A percentile compares a stretch with the other conserved stretches of the same genome.
Conservation (phyloP, 2,113 vertebrate species). For the Nematolebias whitei region DNA sequence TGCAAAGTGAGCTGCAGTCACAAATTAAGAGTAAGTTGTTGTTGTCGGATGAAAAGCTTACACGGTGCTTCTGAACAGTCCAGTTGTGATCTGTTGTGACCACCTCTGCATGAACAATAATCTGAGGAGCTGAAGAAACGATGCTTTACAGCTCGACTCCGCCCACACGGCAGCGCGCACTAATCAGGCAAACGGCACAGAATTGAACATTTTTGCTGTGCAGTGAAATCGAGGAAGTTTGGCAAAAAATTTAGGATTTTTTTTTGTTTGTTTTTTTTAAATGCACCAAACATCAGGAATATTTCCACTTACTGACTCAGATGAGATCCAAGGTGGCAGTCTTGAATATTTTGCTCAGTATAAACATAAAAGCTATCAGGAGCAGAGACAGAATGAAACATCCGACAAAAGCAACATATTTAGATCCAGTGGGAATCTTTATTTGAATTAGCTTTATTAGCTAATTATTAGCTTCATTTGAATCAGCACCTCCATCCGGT, state of each 20-base stretch:
- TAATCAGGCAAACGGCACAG: neutral
- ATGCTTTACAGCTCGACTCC: neutral
- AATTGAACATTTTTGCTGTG: neutral
- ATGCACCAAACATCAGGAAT: neutral
- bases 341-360: conserved; percentile 18
- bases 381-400: conserved; percentile 8
- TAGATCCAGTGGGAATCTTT: fast-evolving
- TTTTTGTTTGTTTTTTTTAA: neutral
- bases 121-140: conserved; percentile 11
- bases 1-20: conserved; percentile 69
- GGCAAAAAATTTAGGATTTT: neutral
- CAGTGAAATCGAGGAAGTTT: no score
- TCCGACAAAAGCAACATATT: neutral
- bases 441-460: no score
- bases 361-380: conserved; percentile 28
- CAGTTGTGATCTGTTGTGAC: conserved; percentile 41
- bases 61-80: conserved; percentile 56
- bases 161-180: neutral
- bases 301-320: conserved; percentile 6
- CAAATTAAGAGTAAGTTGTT: conserved; percentile 69
- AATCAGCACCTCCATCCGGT: neutral
- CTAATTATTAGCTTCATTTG: no score
- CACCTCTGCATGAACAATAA: neutral
- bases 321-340: neutral
- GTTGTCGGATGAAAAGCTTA: conserved; percentile 45